A percentile compares a stretch with the other conserved stretches of the same genome.
These are phyloP conservation scores for Thamnaconus septentrionalis DNA, from an alignment of 2,113 vertebrate species.

Conservation along the genomic window DNA sequence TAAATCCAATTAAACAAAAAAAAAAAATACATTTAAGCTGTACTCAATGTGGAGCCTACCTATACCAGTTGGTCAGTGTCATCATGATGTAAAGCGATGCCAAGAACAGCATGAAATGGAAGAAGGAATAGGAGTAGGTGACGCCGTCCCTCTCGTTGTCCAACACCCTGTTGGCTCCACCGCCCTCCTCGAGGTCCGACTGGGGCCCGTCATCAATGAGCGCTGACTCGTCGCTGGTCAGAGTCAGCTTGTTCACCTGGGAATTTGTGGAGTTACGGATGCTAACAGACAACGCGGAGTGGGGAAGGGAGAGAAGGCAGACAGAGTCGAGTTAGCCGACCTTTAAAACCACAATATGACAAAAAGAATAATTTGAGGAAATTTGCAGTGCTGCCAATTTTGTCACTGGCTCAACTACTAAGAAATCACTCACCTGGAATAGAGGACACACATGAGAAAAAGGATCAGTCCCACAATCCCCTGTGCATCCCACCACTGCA, in stretches of 20 bases:
- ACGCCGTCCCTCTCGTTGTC: constrained; percentile 96
- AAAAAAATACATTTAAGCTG: no score
- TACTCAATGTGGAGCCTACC: constrained; percentile 70
- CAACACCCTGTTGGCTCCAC: constrained; percentile 79
- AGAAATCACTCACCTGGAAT: constrained; percentile 84
- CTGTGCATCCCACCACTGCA: constrained; percentile 99
- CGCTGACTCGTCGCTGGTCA: constrained; percentile 93
- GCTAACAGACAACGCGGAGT: constrained; percentile 60
- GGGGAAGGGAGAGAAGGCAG: background rate
- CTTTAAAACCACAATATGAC: no score
- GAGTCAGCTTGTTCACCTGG: constrained; percentile 94
- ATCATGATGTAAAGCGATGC: constrained; percentile 99
- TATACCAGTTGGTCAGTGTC: constrained; percentile 99
- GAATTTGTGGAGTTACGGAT: constrained; percentile 94
- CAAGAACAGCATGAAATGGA: constrained; percentile 98
- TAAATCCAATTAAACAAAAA: no score
- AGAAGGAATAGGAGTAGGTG: constrained; percentile 98
- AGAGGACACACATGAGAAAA: constrained; percentile 95
- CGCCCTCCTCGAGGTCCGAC: constrained; percentile 81
- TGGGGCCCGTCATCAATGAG: constrained; percentile 91
- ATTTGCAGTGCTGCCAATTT: no score
- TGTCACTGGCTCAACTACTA: no score
- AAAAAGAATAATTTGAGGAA: no score
- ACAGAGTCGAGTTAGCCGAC: background rate
- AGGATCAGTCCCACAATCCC: constrained; percentile 94